Evolutionary conservation across 2,113 vertebrate genomes (phyloP).

Genomic region (Noturus placidus): DNA sequence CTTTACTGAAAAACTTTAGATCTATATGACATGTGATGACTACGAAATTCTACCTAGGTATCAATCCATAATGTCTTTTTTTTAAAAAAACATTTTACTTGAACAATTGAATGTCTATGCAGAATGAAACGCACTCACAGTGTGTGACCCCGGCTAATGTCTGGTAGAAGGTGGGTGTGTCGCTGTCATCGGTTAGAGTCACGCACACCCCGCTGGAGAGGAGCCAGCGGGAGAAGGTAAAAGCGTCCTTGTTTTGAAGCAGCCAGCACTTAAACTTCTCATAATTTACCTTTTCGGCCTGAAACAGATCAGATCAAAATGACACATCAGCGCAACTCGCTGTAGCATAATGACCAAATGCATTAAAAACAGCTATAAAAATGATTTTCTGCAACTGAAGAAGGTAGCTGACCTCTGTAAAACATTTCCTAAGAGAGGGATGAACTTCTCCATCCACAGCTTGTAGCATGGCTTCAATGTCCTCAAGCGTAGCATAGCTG

Average conservation of each 20-base stretch:
- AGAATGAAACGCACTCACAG: constrained; percentile 73
- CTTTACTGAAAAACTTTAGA: background rate
- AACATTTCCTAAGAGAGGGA: constrained; percentile 81
- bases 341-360: background rate
- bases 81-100: background rate
- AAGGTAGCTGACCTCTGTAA: constrained; percentile 76
- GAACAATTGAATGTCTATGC: background rate
- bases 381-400: background rate
- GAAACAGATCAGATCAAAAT: constrained; percentile 48
- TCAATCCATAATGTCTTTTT: background rate
- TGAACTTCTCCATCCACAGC: constrained; percentile 83
- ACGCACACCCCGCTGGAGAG: constrained; percentile 84
- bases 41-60: background rate
- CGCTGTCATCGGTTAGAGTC: constrained; percentile 86
- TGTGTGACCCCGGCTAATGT: constrained; percentile 87
- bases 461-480: constrained; percentile 85
- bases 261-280: constrained; percentile 87
- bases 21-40: background rate
- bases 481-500: constrained; percentile 83
- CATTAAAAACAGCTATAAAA: background rate
- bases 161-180: constrained; percentile 89
- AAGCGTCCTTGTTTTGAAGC: constrained; percentile 85
- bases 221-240: constrained; percentile 86
- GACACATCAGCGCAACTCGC: background rate
- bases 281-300: constrained; percentile 88